Conservation (phyloP, 2,113 vertebrate species). For the Psephotus haematonotus region DNA sequence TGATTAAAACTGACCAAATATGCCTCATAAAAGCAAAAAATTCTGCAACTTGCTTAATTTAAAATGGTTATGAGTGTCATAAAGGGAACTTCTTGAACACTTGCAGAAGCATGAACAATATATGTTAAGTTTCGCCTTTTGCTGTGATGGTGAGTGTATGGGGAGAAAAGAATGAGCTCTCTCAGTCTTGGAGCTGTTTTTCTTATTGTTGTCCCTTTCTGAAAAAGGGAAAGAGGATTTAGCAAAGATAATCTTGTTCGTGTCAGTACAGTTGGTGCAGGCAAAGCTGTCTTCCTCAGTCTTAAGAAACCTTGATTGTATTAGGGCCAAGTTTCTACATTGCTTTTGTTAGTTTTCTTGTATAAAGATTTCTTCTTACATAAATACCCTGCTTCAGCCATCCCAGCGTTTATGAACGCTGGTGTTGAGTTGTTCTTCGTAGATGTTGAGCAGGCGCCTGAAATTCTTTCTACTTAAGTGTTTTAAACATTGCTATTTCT, state of each 20-base stretch:
- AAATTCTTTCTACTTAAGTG: neutral
- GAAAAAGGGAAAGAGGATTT: neutral
- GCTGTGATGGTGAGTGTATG: neutral
- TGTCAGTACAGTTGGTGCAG: neutral
- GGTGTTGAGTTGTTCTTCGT: neutral
- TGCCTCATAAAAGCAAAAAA: neutral
- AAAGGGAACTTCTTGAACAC: neutral
- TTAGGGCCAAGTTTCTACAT: neutral
- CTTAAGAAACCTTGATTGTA: neutral
- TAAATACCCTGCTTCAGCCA: neutral
- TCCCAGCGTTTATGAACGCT: neutral
- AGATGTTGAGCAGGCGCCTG: accelerated
- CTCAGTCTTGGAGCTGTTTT: neutral
- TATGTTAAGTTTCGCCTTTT: neutral
- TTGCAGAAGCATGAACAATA: neutral
- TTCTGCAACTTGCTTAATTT: neutral
- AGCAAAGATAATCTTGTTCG: neutral
- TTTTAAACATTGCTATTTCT: neutral
- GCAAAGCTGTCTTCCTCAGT: neutral
- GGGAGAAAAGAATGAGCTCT: neutral
- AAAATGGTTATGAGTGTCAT: neutral
- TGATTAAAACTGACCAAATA: neutral
- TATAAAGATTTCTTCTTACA: neutral
- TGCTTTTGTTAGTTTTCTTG: neutral
- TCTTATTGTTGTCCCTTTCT: neutral